Percentiles rank a stretch among this genome's conserved stretches.
These are phyloP conservation scores for Anseranas semipalmata DNA, from an alignment of 2,113 vertebrate genomes.

Conservation along the genomic window DNA sequence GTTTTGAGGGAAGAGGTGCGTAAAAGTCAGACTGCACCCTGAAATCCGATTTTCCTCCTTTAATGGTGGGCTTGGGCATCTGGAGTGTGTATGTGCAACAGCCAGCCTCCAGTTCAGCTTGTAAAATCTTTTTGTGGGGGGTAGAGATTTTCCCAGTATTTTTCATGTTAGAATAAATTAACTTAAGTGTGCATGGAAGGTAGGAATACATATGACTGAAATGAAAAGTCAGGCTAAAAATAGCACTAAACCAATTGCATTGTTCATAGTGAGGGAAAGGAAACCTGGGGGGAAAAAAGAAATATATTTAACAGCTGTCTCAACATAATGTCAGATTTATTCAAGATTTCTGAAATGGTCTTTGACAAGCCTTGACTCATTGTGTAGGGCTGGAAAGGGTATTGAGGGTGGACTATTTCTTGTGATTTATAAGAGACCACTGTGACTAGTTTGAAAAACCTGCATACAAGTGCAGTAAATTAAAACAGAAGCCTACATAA, in stretches of 20 bases:
- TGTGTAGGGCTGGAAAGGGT: slow-evolving; percentile 28
- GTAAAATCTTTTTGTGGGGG: slow-evolving; percentile 38
- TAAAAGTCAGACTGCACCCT: slow-evolving; percentile 31
- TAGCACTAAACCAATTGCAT: slow-evolving; percentile 47
- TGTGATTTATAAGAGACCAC: slow-evolving; percentile 65
- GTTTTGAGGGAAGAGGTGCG: neutral
- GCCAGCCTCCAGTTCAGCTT: slow-evolving; percentile 12
- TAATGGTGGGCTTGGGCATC: slow-evolving; percentile 19
- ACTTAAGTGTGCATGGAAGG: slow-evolving; percentile 51
- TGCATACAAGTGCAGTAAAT: slow-evolving; percentile 53
- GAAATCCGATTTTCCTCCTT: slow-evolving; percentile 49
- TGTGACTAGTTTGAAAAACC: slow-evolving; percentile 61
- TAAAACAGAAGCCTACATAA: slow-evolving; percentile 66
- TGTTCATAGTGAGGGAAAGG: slow-evolving; percentile 53
- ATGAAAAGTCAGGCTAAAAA: slow-evolving; percentile 65
- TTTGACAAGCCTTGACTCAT: slow-evolving; percentile 62
- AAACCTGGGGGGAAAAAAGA: slow-evolving; percentile 17
- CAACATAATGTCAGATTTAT: slow-evolving; percentile 70
- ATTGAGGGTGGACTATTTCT: slow-evolving; percentile 47
- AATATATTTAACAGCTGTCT: slow-evolving; percentile 72
- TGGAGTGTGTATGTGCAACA: slow-evolving; percentile 24
- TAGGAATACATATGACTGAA: slow-evolving; percentile 46
- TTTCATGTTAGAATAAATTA: slow-evolving; percentile 65
- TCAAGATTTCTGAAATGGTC: slow-evolving; percentile 68
- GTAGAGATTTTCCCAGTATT: slow-evolving; percentile 22